A percentile compares a stretch with the other conserved stretches of the same genome.
These are phyloP conservation scores for Chaunax sp. DNA, from an alignment of 2,797 vertebrate genomes.

Conservation along the genomic window DNA sequence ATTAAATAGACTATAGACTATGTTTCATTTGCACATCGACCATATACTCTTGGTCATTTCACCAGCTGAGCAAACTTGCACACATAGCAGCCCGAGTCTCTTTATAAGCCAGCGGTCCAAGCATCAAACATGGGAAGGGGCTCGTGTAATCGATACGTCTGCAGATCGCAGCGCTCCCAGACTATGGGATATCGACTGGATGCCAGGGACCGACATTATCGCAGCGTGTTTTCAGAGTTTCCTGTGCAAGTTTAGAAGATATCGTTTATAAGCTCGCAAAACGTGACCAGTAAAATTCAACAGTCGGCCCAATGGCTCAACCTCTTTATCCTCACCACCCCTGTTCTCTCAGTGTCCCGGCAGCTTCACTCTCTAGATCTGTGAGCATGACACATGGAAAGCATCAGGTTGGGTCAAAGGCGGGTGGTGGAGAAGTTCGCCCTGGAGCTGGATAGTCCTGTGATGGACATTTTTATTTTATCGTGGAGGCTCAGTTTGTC, in stretches of 20 bases:
- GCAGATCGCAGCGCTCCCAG: constrained; percentile 63
- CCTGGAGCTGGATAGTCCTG: neutral
- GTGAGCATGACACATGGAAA: constrained; percentile 76
- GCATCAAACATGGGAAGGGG: constrained; percentile 62
- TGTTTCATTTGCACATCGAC: neutral
- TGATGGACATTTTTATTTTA: constrained; percentile 4
- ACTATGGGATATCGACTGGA: constrained; percentile 76
- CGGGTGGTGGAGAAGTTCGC: constrained; percentile 25
- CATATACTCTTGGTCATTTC: neutral
- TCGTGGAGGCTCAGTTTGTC: neutral
- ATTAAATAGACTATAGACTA: too few species aligned
- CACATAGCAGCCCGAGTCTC: constrained; percentile 12
- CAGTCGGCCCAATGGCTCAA: constrained; percentile 81
- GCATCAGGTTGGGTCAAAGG: constrained; percentile 63
- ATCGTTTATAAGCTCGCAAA: constrained; percentile 86
- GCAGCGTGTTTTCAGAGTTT: constrained; percentile 82
- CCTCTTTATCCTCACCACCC: constrained; percentile 40
- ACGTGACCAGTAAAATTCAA: constrained; percentile 85
- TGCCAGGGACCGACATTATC: constrained; percentile 80
- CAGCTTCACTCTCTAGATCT: constrained; percentile 58
- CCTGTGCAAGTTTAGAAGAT: constrained; percentile 81
- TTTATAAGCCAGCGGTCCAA: constrained; percentile 53
- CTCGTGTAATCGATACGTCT: constrained; percentile 79
- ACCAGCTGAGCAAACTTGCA: neutral
- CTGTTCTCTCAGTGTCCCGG: constrained; percentile 51